These are phyloP conservation scores for Peribatodes rhomboidaria DNA, from an alignment of 2,888 invertebrate genomes.

Conservation along the genomic window DNA sequence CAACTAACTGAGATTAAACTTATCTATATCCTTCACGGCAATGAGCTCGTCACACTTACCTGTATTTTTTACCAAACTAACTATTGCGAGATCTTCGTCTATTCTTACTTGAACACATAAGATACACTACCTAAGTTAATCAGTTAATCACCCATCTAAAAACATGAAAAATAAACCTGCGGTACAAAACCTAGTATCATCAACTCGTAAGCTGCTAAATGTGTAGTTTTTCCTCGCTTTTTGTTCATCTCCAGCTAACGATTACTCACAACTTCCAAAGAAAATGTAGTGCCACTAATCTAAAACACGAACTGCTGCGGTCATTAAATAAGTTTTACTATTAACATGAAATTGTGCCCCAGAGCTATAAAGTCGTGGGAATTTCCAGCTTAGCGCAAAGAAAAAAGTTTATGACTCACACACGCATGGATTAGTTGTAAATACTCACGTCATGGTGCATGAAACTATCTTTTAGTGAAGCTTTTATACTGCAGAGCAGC, in stretches of 20 bases:
- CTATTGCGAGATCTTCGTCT: too few species aligned
- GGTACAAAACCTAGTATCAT: not conserved
- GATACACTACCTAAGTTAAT: too few species aligned
- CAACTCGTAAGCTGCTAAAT: not conserved
- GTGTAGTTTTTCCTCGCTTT: constrained; percentile 6
- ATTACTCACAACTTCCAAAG: constrained; percentile 21
- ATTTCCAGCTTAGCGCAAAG: constrained; percentile 56
- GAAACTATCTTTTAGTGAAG: constrained; percentile 4
- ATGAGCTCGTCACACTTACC: too few species aligned
- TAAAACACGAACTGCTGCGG: constrained; percentile 35
- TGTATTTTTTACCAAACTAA: too few species aligned
- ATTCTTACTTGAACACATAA: too few species aligned
- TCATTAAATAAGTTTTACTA: constrained; percentile 55
- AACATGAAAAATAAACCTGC: too few species aligned
- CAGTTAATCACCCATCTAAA: not conserved
- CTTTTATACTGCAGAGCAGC: constrained; percentile 11
- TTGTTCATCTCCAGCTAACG: constrained; percentile 11
- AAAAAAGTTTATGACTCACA: constrained; percentile 66
- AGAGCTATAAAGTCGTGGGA: constrained; percentile 62
- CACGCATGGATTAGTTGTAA: constrained; percentile 40
- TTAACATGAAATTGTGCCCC: constrained; percentile 62
- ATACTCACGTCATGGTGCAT: constrained; percentile 12
- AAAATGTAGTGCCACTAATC: constrained; percentile 21
- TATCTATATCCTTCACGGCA: too few species aligned
- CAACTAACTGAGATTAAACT: too few species aligned